Percentiles rank a stretch among this genome's conserved stretches.
phyloP scores from a whole-genome alignment of 2,113 vertebrate genomes.

The Sarotherodon lohbergeri region DNA sequence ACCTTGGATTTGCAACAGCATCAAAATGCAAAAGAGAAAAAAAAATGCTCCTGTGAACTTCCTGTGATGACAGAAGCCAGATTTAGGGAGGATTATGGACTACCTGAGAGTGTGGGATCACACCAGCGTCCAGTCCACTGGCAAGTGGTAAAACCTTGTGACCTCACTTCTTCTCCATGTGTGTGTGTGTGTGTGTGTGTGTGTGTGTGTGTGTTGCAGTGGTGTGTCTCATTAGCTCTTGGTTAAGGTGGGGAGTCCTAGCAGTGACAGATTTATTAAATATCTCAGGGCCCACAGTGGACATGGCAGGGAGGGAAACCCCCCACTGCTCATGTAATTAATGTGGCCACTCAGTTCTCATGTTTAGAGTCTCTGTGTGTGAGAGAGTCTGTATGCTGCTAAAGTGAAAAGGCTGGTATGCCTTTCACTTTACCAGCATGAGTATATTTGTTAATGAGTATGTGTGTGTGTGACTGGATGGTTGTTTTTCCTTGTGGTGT shows the following conservation, averaged over 20 bases:
- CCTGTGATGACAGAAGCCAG: not conserved
- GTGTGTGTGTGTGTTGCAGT: too few species aligned
- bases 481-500: slow-evolving; percentile 23
- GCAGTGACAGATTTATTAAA: slow-evolving; percentile 71
- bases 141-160: slow-evolving; percentile 12
- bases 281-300: slow-evolving; percentile 51
- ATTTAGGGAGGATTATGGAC: not conserved
- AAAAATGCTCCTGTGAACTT: not conserved
- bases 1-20: not conserved
- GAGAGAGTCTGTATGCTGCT: not conserved
- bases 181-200: not conserved
- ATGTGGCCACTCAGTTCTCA: slow-evolving; percentile 55
- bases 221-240: slow-evolving; percentile 44
- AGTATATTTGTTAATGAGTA: slow-evolving; percentile 30
- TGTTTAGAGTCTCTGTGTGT: slow-evolving; percentile 34
- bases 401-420: slow-evolving; percentile 9
- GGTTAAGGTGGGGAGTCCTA: slow-evolving; percentile 49
- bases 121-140: slow-evolving; percentile 5
- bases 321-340: slow-evolving; percentile 67
- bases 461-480: slow-evolving; percentile 9
- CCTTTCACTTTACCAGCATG: slow-evolving; percentile 34
- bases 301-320: slow-evolving; percentile 57
- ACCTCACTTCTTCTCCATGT: slow-evolving; percentile 20
- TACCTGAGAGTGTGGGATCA: not conserved
- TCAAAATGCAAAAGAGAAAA: not conserved